Percentiles rank a stretch among this genome's conserved stretches.
phyloP scores from a whole-genome alignment of 2,888 invertebrate species.

The Saturnia japonica region DNA sequence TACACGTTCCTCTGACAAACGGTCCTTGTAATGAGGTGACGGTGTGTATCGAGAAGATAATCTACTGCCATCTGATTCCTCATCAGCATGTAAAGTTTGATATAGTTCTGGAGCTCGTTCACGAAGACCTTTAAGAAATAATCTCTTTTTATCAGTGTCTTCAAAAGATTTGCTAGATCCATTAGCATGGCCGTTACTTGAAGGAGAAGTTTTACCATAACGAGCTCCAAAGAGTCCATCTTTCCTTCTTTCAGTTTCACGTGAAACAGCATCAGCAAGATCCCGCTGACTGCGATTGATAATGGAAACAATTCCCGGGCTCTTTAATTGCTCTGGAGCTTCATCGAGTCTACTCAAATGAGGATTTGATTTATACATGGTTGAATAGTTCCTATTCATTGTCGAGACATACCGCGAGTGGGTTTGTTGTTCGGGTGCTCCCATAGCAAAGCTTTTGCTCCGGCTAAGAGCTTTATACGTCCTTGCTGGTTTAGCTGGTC shows the following conservation, averaged over 20 bases:
- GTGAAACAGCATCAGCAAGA: slow-evolving; percentile 83
- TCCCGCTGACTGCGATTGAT: slow-evolving; percentile 92
- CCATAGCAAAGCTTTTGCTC: slow-evolving; percentile 93
- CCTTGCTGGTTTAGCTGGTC: slow-evolving; percentile 90
- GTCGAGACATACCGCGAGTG: slow-evolving; percentile 74
- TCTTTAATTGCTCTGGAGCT: slow-evolving; percentile 88
- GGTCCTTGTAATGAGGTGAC: slow-evolving; percentile 75
- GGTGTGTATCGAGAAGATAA: slow-evolving; percentile 74
- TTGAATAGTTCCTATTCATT: slow-evolving; percentile 76
- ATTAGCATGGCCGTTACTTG: slow-evolving; percentile 75
- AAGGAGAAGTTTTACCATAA: slow-evolving; percentile 80
- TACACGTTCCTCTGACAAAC: slow-evolving; percentile 67
- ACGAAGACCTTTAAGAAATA: slow-evolving; percentile 86
- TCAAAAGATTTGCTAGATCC: slow-evolving; percentile 72
- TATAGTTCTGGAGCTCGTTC: slow-evolving; percentile 88
- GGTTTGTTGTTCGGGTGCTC: slow-evolving; percentile 82
- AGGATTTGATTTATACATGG: slow-evolving; percentile 89
- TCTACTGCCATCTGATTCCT: slow-evolving; percentile 78
- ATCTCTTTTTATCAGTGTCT: slow-evolving; percentile 83
- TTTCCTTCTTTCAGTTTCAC: slow-evolving; percentile 76
- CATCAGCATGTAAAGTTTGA: slow-evolving; percentile 86
- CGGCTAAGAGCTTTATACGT: slow-evolving; percentile 89
- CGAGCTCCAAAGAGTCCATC: slow-evolving; percentile 81
- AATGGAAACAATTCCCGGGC: slow-evolving; percentile 92
- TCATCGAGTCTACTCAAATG: slow-evolving; percentile 87